A percentile compares a stretch with the other conserved stretches of the same genome.
Conservation (phyloP, 2,113 vertebrate genomes). For the Cygnus atratus region DNA sequence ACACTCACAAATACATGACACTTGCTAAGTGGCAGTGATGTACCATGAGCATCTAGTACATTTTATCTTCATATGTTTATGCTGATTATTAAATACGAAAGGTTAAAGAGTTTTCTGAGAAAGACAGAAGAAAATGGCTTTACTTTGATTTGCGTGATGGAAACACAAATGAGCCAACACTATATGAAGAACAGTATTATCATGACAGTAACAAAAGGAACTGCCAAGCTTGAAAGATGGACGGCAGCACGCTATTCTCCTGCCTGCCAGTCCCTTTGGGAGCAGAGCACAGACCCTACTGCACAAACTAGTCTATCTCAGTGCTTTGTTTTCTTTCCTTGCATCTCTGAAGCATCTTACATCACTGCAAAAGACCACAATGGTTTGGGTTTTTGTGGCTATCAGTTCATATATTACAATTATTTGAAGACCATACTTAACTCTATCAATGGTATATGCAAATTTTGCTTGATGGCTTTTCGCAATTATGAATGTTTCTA, state of each 20-base stretch:
- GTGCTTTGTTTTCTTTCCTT: neutral
- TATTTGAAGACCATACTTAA: neutral
- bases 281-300: neutral
- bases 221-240: neutral
- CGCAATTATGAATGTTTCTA: neutral
- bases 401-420: neutral
- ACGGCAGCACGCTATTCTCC: neutral
- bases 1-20: neutral
- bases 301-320: neutral
- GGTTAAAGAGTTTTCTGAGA: conserved; percentile 21
- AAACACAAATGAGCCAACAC: neutral
- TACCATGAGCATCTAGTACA: neutral
- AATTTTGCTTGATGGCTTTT: neutral
- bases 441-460: neutral
- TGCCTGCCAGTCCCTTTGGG: neutral
- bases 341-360: neutral
- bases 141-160: neutral
- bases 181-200: neutral
- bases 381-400: neutral
- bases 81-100: conserved; percentile 22
- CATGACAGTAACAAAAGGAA: conserved; percentile 12
- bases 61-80: neutral
- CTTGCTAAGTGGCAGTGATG: conserved; percentile 17
- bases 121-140: neutral
- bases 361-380: neutral